Evolutionary conservation across 2,113 vertebrate species (phyloP).

Genomic region (Pachypanchax playfairii): DNA sequence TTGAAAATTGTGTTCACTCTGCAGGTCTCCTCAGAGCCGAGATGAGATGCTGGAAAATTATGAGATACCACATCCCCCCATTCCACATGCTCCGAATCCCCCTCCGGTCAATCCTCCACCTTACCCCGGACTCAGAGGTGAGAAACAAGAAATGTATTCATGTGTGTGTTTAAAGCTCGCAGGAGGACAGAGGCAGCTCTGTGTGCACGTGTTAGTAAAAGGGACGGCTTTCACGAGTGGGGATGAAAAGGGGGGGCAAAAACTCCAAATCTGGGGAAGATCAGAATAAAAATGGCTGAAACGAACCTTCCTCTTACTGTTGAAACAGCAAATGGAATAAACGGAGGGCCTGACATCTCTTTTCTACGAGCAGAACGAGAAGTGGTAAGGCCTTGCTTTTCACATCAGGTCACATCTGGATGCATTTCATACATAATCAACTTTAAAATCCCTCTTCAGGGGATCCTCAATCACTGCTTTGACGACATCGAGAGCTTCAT

Average conservation of each 20-base stretch:
- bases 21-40: constrained; percentile 36
- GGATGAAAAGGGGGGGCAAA: constrained; percentile 35
- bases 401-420: not conserved
- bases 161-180: constrained; percentile 26
- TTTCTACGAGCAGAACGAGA: constrained; percentile 78
- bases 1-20: constrained; percentile 16
- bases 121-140: constrained; percentile 73
- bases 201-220: constrained; percentile 40
- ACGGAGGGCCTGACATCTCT: constrained; percentile 61
- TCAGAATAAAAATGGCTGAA: constrained; percentile 43
- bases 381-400: constrained; percentile 74
- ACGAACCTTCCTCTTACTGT: constrained; percentile 35
- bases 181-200: constrained; percentile 65
- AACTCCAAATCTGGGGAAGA: constrained; percentile 25
- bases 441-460: constrained; percentile 68
- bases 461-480: constrained; percentile 88
- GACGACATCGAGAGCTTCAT: constrained; percentile 89
- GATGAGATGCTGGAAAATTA: constrained; percentile 52
- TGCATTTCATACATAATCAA: not conserved
- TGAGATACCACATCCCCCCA: constrained; percentile 64
- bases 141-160: constrained; percentile 1
- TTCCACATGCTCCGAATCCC: constrained; percentile 64
- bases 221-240: constrained; percentile 18
- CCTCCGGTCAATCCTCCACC: constrained; percentile 72
- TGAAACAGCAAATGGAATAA: constrained; percentile 64